A percentile compares a stretch with the other conserved stretches of the same genome.
These are phyloP conservation scores for Panulirus ornatus DNA, from an alignment of 1,140 invertebrate genomes.

Conservation along the genomic window DNA sequence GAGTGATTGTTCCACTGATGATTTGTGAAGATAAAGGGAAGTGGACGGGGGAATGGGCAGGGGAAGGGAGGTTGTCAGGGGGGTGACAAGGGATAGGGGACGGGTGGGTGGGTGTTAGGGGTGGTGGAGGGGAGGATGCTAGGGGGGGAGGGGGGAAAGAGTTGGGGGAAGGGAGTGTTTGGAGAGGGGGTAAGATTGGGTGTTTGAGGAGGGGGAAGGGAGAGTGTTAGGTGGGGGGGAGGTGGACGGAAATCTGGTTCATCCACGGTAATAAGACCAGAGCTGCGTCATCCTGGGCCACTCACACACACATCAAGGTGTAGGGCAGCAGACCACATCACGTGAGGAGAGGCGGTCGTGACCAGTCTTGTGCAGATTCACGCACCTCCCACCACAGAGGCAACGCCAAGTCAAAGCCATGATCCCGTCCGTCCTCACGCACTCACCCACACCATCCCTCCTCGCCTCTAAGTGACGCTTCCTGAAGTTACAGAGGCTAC, in stretches of 20 bases:
- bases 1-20: background rate
- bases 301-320: background rate
- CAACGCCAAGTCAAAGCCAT: no score
- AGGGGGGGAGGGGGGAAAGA: no score
- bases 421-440: no score
- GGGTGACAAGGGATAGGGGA: conserved; percentile 1
- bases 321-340: background rate
- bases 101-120: background rate
- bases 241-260: background rate
- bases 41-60: background rate
- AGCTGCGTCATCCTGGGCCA: no score
- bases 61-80: background rate
- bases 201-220: no score
- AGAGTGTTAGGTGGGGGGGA: background rate
- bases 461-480: no score
- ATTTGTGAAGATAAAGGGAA: background rate
- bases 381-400: no score
- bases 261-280: no score
- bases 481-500: no score
- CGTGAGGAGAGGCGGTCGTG: background rate
- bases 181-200: background rate
- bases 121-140: background rate
- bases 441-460: no score
- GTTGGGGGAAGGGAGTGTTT: background rate
- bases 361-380: no score